These are phyloP conservation scores for Cantharis rufa DNA, from an alignment of 2,888 invertebrate species.

Conservation along the genomic window DNA sequence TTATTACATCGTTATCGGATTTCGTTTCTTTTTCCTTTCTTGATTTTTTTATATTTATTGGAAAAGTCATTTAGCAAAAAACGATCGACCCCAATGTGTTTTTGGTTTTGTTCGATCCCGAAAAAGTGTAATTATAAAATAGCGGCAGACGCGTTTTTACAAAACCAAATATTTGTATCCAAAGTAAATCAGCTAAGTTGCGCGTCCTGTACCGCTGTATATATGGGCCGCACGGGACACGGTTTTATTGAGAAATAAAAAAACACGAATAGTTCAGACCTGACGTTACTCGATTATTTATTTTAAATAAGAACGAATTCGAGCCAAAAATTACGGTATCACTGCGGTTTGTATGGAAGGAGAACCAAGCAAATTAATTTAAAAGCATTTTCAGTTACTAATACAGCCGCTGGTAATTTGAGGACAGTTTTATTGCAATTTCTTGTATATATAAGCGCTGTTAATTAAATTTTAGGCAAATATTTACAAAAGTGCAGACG, in stretches of 20 bases:
- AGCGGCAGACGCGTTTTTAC: neutral
- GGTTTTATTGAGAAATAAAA: neutral
- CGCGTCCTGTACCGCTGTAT: neutral
- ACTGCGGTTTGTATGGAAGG: neutral
- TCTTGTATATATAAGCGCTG: neutral
- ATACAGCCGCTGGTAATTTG: neutral
- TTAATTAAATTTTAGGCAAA: constrained; percentile 2
- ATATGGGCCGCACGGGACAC: neutral
- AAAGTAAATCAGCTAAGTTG: neutral
- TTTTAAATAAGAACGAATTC: neutral
- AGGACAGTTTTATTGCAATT: neutral
- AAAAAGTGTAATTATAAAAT: neutral
- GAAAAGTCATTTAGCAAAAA: neutral
- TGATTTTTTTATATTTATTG: neutral
- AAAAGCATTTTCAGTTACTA: neutral
- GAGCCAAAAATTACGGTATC: neutral
- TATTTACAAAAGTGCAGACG: constrained; percentile 3
- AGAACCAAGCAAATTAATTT: neutral
- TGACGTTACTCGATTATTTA: neutral
- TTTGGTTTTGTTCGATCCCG: neutral
- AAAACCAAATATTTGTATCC: neutral
- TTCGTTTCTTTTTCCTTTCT: neutral
- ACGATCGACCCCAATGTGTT: neutral
- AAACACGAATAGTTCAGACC: neutral
- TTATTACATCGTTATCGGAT: neutral